A percentile compares a stretch with the other conserved stretches of the same genome.
These are phyloP conservation scores for Cebus imitator DNA, from an alignment of 2,113 vertebrate species.

Conservation along the genomic window DNA sequence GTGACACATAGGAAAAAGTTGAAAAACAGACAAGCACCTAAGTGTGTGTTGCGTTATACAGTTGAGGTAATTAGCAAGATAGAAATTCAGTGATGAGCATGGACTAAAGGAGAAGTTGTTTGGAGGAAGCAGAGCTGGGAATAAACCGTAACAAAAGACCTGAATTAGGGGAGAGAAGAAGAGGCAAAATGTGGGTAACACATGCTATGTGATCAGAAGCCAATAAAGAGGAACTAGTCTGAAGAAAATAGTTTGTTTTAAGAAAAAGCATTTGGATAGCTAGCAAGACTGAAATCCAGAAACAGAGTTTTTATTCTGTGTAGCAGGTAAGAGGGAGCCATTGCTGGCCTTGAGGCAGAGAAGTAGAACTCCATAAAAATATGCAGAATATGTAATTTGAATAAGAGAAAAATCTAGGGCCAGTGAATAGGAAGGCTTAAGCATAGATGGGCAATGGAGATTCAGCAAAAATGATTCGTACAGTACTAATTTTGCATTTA, in stretches of 20 bases:
- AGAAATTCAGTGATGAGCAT: not conserved
- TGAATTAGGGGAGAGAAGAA: not conserved
- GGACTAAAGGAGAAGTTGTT: not conserved
- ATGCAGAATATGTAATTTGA: not conserved
- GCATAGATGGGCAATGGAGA: not conserved
- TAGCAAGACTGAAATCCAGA: not conserved
- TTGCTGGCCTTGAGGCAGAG: not conserved
- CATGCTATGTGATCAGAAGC: not conserved
- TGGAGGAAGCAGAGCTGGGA: not conserved
- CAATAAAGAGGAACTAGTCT: not conserved
- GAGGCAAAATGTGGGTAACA: not conserved
- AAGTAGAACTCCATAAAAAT: not conserved
- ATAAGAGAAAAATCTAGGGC: not conserved
- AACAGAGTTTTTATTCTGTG: not conserved
- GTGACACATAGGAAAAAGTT: not conserved
- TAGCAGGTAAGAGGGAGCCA: not conserved
- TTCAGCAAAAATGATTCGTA: not conserved
- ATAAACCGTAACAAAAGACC: not conserved
- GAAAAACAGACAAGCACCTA: not conserved
- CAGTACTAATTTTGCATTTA: not conserved
- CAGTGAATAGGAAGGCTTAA: not conserved
- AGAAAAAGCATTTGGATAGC: not conserved
- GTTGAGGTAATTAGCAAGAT: not conserved
- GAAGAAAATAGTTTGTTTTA: not conserved
- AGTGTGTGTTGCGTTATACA: too few species aligned